Base-by-base conservation (phyloP, 2,797 vertebrate genomes). In the Thaleichthys pacificus region DNA sequence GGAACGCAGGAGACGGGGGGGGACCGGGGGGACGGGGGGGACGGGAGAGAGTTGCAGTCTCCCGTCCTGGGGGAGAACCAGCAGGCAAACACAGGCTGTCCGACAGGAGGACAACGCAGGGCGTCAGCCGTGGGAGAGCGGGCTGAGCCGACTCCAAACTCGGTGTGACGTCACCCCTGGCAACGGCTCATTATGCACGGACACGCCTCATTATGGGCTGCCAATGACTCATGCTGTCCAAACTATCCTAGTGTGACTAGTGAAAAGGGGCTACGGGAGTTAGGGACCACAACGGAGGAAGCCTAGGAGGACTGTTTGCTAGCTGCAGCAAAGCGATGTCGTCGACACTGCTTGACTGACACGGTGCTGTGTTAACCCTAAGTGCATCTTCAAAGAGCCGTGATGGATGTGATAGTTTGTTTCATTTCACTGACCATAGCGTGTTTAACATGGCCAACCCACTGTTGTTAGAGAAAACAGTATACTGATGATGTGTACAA, bases 181-280 rank as follows among this genome's bases (percentile, higher is more conserved):
- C 30, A 1, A 56, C 75, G 69, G 30, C 60, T 70, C 35, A 70
- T 61, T 62, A 49, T 9, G 62, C 72, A 58, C 51, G 60, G 38
- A 60, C 5, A 15, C 61, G 56, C 65, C 75, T 79, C 71, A 76
- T 84, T 82, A 84, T 30, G 58, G 69, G 67, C 66, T 61, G 67
- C 49, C 30, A 32, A 74, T 82, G 80, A 88, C 70, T 89, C 78
- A 83, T 5, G 51, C 70, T 70, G 60, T 80, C 80, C 56, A 78
- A 79, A 82, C 72, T 26, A 66, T 54, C 51, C 51, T 42, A 32
- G 73, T 83, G 85, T 83, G 76, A 72, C 70, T 81, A 61, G 35
- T 63, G 65, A 11, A 66, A 77, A 67, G 73, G 77, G 77, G 78
- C 70, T 15, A 24, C n/a, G 76, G 70, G 67, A 68, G 56, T 1